Base-by-base conservation (phyloP, 2,797 vertebrate genomes). In the Amblyopsis hoosieri region DNA sequence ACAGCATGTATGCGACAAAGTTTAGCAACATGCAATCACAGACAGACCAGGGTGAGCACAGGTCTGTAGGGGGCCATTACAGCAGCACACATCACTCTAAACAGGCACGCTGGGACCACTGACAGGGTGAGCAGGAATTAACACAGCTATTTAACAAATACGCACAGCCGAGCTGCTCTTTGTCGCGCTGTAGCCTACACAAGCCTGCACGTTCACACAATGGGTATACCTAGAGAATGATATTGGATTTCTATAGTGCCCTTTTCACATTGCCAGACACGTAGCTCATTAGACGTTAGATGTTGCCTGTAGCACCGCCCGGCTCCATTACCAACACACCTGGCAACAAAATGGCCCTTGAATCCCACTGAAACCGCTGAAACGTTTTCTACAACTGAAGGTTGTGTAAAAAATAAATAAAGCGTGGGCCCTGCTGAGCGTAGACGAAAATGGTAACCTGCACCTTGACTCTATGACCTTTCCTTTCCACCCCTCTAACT, bases 31-130 rank as follows among this genome's bases (percentile, higher is more conserved):
- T 45, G 74, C 54, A 65, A 68, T 81, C 69, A 80, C 72, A 73
- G 50, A 76, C 66, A 70, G 29, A 74, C 17, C 23, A 65, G 76
- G 66, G 33, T 74, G 33, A 71, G 72, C 29, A 72, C 54, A 62
- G 60, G 62, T 72, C 79, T 72, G 57, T 52, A 67, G 74, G 74
- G 75, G 60, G 66, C 72, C 47, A 66, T 79, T 78, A 78, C 54
- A 57, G 77, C 72, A 66, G 73, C 69, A 75, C 60, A 63, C 74
- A 67, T 76, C 72, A 58, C 72, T 81, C 75, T 79, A 60, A 76
- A 81, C 66, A 70, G 71, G 61, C 77, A 42, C 71, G 60, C 29
- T 52, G 76, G 67, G 76, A 80, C 60, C 58, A 53, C 60, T 63
- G 73, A 75, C 62, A 71, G 69, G 69, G 54, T 57, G 72, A 74